These are phyloP conservation scores for Hipposideros larvatus DNA, from an alignment of 2,797 vertebrate genomes.

Conservation along the genomic window DNA sequence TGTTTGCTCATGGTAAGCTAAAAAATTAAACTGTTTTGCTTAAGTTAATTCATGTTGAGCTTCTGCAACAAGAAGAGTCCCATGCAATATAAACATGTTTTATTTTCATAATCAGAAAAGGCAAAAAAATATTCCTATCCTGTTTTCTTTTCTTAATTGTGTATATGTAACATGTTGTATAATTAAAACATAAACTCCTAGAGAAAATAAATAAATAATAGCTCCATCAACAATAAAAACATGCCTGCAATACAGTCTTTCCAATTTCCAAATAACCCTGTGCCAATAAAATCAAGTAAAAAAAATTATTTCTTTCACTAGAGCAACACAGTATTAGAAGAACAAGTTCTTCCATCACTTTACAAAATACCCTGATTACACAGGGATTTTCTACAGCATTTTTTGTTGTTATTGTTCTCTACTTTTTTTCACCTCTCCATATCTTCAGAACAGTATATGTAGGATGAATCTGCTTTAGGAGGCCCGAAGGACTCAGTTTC, in stretches of 20 bases:
- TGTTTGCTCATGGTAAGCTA: background rate
- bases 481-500: background rate
- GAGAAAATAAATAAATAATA: conserved; percentile 32
- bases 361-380: conserved; percentile 21
- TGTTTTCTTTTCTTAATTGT: background rate
- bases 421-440: background rate
- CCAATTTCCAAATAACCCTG: background rate
- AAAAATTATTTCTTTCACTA: background rate
- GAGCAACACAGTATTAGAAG: background rate
- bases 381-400: background rate
- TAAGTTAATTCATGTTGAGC: background rate
- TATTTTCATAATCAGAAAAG: conserved; percentile 31
- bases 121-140: background rate
- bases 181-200: background rate
- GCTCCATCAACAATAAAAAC: conserved; percentile 29
- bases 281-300: background rate
- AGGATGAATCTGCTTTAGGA: background rate
- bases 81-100: background rate
- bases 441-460: background rate
- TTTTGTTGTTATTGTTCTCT: background rate
- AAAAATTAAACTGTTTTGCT: background rate
- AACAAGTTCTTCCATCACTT: background rate
- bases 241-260: background rate
- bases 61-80: background rate
- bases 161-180: background rate